Evolutionary conservation across 2,113 vertebrate genomes (phyloP), one percentile per base, ranked within the genome.

Genomic region (Pseudopodoces humilis): DNA sequence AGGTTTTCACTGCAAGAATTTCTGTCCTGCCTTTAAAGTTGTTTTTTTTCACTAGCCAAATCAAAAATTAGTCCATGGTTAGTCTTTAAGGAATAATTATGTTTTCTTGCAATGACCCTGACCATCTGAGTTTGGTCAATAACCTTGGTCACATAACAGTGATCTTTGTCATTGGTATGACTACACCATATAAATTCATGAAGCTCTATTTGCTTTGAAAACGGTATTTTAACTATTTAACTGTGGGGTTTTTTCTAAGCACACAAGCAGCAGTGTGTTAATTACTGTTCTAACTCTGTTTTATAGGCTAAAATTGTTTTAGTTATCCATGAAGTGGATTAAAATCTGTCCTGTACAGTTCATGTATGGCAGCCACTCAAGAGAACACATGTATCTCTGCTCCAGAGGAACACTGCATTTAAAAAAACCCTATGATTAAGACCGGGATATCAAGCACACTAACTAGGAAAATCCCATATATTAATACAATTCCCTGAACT

Each of bases 301-400:
- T n/a, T 23, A 74, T 10, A 11, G 15, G 28, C 8, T 56, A 24
- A 25, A 53, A n/a, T 8, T 31, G 2, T 11, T 60, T 64, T 65
- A 43, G 9, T 67, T 67, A 39, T 52, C 20, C 16, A 31, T 28
- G 7, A 91, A 78, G 4, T 15, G 2, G 39, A n/a, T 65, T 71
- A 50, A 70, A 74, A 70, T 33, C 19, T 44, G 41, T 50, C 68
- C 14, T 62, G 27, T 25, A 31, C 1, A 2, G 17, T 21, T 85
- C 15, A 30, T 8, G 15, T 9, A 46, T 8, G 11, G 37, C 9
- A 79, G 17, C n/a, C 13, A 44, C n/a, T 59, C 37, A 56, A 52
- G 18, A 71, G 9, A 5, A 60, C 3, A 30, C 5, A 24, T 1
- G 6, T 30, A 39, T 9, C 10, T 71, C 10, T 20, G 1, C 18